phyloP scores from a whole-genome alignment of 2,113 vertebrate genomes.

The Gobio gobio region DNA sequence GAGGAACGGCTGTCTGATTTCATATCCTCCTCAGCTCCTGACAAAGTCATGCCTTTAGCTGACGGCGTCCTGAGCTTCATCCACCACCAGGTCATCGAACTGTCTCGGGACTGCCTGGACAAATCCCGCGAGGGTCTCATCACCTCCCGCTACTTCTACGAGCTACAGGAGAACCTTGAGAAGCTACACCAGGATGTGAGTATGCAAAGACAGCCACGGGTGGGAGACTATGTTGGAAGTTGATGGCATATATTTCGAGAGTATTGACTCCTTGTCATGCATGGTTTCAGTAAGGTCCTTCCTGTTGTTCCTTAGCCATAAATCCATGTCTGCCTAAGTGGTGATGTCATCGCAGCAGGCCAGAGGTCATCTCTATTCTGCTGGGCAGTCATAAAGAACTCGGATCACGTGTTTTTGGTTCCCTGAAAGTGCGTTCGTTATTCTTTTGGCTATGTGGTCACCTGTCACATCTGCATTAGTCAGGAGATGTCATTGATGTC shows the following conservation, averaged over 20 bases:
- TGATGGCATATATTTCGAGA: neutral
- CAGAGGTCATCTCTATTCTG: conserved; percentile 1
- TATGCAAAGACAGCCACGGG: conserved; percentile 46
- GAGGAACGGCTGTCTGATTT: conserved; percentile 92
- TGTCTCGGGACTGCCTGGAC: conserved; percentile 94
- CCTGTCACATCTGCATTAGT: conserved; percentile 51
- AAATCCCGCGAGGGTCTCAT: conserved; percentile 92
- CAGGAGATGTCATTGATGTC: conserved; percentile 45
- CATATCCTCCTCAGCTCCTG: conserved; percentile 85
- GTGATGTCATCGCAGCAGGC: conserved; percentile 54
- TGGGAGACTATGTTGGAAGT: neutral
- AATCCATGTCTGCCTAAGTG: conserved; percentile 32
- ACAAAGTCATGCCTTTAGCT: conserved; percentile 87
- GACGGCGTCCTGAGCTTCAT: conserved; percentile 96
- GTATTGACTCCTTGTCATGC: neutral
- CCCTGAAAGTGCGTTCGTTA: neutral
- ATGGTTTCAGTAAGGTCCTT: neutral
- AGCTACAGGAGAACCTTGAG: conserved; percentile 96
- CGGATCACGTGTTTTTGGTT: neutral
- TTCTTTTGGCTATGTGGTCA: conserved; percentile 16
- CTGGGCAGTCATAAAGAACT: neutral
- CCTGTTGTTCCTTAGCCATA: neutral
- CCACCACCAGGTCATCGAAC: conserved; percentile 95
- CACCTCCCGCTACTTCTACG: conserved; percentile 97
- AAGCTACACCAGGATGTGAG: conserved; percentile 97